Percentiles rank a stretch among this genome's conserved stretches.
Evolutionary conservation across 2,797 vertebrate species (phyloP).

Genomic region (Myotis vivesi): DNA sequence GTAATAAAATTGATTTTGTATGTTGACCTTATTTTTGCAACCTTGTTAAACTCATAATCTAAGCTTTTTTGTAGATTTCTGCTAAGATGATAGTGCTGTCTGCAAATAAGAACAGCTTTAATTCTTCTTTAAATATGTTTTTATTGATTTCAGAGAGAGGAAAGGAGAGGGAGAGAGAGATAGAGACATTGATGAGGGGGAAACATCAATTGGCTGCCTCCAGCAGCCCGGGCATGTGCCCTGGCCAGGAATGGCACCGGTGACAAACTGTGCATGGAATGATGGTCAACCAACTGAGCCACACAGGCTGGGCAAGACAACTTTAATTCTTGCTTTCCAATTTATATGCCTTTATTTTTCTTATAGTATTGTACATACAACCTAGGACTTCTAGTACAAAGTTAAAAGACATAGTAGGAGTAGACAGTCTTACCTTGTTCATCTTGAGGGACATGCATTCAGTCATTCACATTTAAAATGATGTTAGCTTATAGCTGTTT

Average conservation of each 20-base stretch:
- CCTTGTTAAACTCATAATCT: not conserved
- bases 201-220: too few species aligned
- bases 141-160: too few species aligned
- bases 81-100: not conserved
- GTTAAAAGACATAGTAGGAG: not conserved
- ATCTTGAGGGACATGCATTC: not conserved
- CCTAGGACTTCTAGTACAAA: not conserved
- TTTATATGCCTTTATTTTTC: not conserved
- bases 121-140: not conserved
- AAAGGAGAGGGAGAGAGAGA: too few species aligned
- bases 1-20: constrained; percentile 10
- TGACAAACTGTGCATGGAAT: too few species aligned
- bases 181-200: too few species aligned
- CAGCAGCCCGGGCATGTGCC: too few species aligned
- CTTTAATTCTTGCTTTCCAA: not conserved
- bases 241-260: too few species aligned
- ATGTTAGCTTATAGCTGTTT: not conserved
- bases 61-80: not conserved
- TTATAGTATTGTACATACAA: not conserved
- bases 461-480: not conserved
- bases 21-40: not conserved
- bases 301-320: not conserved
- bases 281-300: too few species aligned
- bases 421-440: not conserved
- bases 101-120: not conserved